Percentiles rank a stretch among this genome's conserved stretches.
phyloP scores from a whole-genome alignment of 2,888 invertebrate species.

The Pherbina coryleti region DNA sequence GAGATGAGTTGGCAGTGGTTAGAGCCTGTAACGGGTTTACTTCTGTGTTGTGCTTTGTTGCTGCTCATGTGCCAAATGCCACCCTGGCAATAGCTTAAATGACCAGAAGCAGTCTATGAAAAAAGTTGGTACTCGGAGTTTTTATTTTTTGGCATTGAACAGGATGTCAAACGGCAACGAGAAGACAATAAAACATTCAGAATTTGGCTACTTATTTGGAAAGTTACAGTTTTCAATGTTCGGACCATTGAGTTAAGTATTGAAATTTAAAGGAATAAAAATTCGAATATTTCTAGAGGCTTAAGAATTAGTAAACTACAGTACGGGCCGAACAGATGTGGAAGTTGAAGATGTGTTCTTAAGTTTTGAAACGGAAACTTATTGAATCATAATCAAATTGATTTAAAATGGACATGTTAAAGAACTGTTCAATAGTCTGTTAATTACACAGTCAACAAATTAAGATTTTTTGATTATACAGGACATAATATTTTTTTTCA shows the following conservation, averaged over 20 bases:
- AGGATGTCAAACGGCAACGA: slow-evolving; percentile 32
- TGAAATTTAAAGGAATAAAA: background rate
- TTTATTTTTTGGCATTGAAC: slow-evolving; percentile 35
- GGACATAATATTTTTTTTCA: no score
- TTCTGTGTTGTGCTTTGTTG: background rate
- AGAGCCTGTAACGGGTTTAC: background rate
- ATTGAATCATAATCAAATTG: no score
- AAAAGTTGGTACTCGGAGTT: background rate
- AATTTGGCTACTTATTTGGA: slow-evolving; percentile 34
- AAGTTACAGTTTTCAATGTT: background rate
- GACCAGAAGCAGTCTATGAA: slow-evolving; percentile 32
- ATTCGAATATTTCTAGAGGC: no score
- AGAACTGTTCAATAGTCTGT: no score
- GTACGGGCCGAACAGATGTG: no score
- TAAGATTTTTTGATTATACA: no score
- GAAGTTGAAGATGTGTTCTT: no score
- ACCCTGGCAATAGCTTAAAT: background rate
- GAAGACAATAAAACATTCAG: slow-evolving; percentile 27
- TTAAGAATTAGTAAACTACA: no score
- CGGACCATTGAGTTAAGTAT: background rate
- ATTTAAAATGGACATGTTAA: no score
- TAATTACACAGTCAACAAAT: no score
- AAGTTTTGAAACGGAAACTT: background rate
- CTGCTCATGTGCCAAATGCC: slow-evolving; percentile 16
- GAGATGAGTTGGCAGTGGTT: background rate